Conservation (phyloP, 1,140 invertebrate genomes). For the Aphelenchoides avenae region DNA sequence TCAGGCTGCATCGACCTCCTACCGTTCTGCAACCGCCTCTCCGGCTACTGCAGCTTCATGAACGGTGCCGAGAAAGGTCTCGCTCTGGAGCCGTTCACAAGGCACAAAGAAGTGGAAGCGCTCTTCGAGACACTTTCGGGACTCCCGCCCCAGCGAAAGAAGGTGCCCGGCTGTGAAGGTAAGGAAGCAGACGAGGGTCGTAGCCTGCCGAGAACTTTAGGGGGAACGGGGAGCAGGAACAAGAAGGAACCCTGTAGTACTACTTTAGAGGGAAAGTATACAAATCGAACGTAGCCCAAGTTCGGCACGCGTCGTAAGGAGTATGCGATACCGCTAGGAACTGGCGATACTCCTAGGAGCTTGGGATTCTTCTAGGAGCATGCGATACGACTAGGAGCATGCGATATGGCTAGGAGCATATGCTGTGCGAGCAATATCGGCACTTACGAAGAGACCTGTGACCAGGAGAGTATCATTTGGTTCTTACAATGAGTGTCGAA, state of each 20-base stretch:
- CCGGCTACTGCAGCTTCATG: constrained; percentile 31
- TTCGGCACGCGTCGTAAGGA: too few relatives aligned
- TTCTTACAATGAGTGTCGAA: too few relatives aligned
- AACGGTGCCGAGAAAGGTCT: constrained; percentile 24
- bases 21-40: constrained; percentile 28
- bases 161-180: constrained; percentile 26
- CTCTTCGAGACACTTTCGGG: constrained; percentile 23
- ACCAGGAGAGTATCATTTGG: too few relatives aligned
- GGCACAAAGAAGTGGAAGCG: constrained; percentile 16
- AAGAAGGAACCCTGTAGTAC: not conserved
- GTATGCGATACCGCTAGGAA: too few relatives aligned
- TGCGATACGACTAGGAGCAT: too few relatives aligned
- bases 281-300: too few relatives aligned
- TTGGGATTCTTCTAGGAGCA: too few relatives aligned
- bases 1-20: constrained; percentile 23
- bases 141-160: not conserved
- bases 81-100: constrained; percentile 13
- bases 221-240: not conserved
- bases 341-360: too few relatives aligned
- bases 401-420: too few relatives aligned
- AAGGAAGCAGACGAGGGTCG: constrained; percentile 6
- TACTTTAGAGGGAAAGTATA: too few relatives aligned
- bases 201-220: constrained; percentile 1
- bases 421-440: too few relatives aligned
- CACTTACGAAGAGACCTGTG: too few relatives aligned